Base-by-base conservation (phyloP, 1,140 invertebrate species). In the Cydia fagiglandana region DNA sequence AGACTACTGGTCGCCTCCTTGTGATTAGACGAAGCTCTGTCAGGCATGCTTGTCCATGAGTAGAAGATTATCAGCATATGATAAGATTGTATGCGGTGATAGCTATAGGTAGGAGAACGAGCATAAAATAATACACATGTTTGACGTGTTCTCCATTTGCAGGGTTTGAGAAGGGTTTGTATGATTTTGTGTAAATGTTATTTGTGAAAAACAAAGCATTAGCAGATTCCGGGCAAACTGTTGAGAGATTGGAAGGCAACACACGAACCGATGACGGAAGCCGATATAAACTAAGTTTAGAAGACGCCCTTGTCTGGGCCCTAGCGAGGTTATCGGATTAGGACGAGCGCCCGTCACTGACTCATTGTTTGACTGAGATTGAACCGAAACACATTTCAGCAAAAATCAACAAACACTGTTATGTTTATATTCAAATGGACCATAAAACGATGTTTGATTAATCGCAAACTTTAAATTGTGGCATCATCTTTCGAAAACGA, bases 351-450 rank as follows among this genome's bases (percentile, higher is more conserved):
- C 56, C 64, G 66, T 70, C 34, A 70, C 66, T 73, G 73, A 73
- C 24, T 73, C 73, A 73, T 73, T 73, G 47, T 73, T 73, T 73
- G 73, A 53, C 38, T 73, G 73, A 53, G 47, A 50, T 50, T 53
- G 41, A 73, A 70, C 34, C 66, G 66, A 73, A 73, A 73, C 17
- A 73, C 17, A 73, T 73, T 50, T 73, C 47, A 47, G 28, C 4
- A 50, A 73, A 73, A 73, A 73, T 73, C 73, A 73, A 73, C 73
- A 73, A 28, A 73, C 73, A 53, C 12, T 70, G 66, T 70, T 41
- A 70, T 70, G 34, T 70, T 70, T 70, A 70, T 20, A 70, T 70
- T 70, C 66, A 70, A 45, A 17, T 70, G 66, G 66, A 70, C 30
- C 34, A 41, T 70, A 70, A 45, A 70, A 70, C 66, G 66, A 70